These are phyloP conservation scores for Hipparchia semele DNA, from an alignment of 2,888 invertebrate species.

Conservation along the genomic window DNA sequence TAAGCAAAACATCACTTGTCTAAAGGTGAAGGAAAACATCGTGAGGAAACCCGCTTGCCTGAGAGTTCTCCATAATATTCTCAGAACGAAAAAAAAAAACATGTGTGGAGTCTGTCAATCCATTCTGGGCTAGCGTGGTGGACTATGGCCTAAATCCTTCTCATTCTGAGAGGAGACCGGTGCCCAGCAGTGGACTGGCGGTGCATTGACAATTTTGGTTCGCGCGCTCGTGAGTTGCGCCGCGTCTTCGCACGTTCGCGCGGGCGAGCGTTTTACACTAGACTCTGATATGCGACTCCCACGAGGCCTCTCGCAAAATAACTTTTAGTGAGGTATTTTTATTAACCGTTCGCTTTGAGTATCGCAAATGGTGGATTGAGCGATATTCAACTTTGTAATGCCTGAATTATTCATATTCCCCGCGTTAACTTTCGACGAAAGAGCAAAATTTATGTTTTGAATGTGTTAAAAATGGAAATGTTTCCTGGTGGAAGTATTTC, in stretches of 20 bases:
- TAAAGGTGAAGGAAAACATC: no score
- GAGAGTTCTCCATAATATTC: no score
- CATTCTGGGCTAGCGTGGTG: no score
- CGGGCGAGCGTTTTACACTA: slow-evolving; percentile 63
- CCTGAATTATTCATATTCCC: slow-evolving; percentile 42
- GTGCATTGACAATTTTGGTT: no score
- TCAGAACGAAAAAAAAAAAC: no score
- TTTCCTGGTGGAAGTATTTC: not conserved
- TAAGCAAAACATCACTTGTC: no score
- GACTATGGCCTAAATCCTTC: no score
- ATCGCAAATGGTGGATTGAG: slow-evolving; percentile 44
- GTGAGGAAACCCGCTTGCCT: no score
- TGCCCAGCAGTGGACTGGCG: no score
- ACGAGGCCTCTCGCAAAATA: slow-evolving; percentile 69
- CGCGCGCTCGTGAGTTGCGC: slow-evolving; percentile 39
- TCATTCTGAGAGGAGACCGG: no score
- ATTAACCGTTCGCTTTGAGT: slow-evolving; percentile 64
- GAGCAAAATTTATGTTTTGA: slow-evolving; percentile 25
- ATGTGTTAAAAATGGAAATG: slow-evolving; percentile 6
- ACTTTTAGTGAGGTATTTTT: slow-evolving; percentile 77
- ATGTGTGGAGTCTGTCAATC: no score
- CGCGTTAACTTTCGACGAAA: slow-evolving; percentile 29
- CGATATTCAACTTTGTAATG: slow-evolving; percentile 41
- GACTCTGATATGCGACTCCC: slow-evolving; percentile 70
- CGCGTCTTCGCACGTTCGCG: slow-evolving; percentile 54